Base-by-base conservation (phyloP, 1,140 invertebrate genomes). In the Limonius californicus region DNA sequence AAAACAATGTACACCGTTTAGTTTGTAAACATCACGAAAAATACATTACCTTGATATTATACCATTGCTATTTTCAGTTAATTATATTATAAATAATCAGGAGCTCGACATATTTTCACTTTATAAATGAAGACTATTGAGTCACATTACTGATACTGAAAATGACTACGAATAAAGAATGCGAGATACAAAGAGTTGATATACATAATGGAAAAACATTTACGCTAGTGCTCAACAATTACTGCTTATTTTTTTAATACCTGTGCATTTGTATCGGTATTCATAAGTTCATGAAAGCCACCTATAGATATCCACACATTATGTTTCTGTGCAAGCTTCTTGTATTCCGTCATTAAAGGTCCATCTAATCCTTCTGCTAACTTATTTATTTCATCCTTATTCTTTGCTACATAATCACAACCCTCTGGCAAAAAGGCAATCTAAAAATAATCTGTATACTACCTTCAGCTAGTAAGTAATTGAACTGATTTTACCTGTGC, bases 381-480 rank as follows among this genome's bases (percentile, higher is more conserved):
- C 11, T 81, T 77, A 4, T 92, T 62, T 18, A 87, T 85, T 72
- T 95, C 86, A 32, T 84, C 79, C 68, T 84, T 86, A 68, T 84
- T 88, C 64, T 87, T 84, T 39, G 86, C 90, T 64, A 99, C 86
- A 77, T 88, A 98, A 80, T 99, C 97, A 78, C 90, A 94, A 15
- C 89, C 92, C 83, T 99, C 97, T 1, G 97, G 97, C 30, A 99
- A 83, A 77, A 98, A 99, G 16, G 95, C 82, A 81, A 98, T 88
- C 90, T 95, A 71, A 61, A 81, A 81, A 59, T 43, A 60, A 81
- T 81, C 23, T n/a, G n/a, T n/a, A n/a, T n/a, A n/a, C n/a, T n/a
- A n/a, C n/a, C n/a, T n/a, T n/a, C n/a, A 62, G 59, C 59, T 53
- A 55, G 65, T n/a, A 55, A 3, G 7, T 20, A 27, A 53, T 47